Conservation (phyloP, 1,140 invertebrate genomes). For the Frieseomelitta varia region DNA sequence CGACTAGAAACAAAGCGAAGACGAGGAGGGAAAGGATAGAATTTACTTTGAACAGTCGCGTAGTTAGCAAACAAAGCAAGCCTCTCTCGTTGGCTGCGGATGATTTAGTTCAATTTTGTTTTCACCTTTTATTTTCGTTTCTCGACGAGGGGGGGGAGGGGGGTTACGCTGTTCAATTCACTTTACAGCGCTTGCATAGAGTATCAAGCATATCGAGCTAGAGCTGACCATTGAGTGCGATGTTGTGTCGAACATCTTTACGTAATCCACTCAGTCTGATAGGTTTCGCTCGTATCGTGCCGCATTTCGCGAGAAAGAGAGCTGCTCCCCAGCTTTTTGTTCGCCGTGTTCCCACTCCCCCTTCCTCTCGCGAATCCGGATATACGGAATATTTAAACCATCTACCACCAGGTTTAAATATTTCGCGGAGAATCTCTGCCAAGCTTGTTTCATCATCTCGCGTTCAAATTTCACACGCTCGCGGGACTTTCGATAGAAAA, state of each 20-base stretch:
- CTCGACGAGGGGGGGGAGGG: too few relatives aligned
- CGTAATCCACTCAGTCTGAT: slow-evolving; percentile 51
- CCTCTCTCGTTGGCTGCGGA: neutral
- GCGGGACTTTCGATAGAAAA: too few relatives aligned
- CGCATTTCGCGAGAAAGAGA: neutral
- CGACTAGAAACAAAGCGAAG: too few relatives aligned
- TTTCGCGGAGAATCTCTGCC: neutral
- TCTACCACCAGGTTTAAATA: neutral
- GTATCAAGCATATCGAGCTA: slow-evolving; percentile 12
- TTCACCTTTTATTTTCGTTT: neutral
- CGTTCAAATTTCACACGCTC: too few relatives aligned
- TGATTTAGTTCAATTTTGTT: neutral
- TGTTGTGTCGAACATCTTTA: slow-evolving; percentile 47
- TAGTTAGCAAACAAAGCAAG: too few relatives aligned
- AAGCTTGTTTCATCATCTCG: too few relatives aligned
- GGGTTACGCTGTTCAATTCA: slow-evolving; percentile 8
- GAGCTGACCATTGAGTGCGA: slow-evolving; percentile 48
- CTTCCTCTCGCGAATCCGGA: neutral
- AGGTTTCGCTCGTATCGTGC: slow-evolving; percentile 23
- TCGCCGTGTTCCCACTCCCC: neutral
- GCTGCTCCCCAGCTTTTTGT: neutral
- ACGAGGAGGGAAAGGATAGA: too few relatives aligned
- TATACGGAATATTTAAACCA: slow-evolving; percentile 22
- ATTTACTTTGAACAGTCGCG: too few relatives aligned
- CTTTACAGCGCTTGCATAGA: slow-evolving; percentile 25